phyloP scores from a whole-genome alignment of 2,888 invertebrate species.

The Euplagia quadripunctaria region DNA sequence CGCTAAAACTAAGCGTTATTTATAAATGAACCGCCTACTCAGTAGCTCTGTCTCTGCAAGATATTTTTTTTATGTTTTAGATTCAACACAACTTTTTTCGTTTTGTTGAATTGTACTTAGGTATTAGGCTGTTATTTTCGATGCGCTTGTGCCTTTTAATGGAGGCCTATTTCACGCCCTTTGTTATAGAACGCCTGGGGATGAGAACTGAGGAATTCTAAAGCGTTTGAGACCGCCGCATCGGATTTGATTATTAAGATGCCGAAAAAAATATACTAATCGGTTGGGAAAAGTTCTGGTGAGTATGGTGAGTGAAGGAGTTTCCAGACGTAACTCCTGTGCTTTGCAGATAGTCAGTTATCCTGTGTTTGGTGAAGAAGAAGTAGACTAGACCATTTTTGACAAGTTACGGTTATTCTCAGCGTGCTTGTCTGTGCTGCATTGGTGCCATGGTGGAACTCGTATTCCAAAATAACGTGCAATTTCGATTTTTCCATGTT shows the following conservation, averaged over 20 bases:
- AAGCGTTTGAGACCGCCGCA: not conserved
- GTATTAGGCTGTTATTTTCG: too few relatives aligned
- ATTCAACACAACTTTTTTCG: not conserved
- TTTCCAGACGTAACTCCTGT: not conserved
- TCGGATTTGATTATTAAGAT: not conserved
- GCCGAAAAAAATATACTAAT: not conserved
- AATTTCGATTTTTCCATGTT: too few relatives aligned
- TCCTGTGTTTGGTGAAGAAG: not conserved
- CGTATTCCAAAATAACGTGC: not conserved
- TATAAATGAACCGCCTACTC: not conserved
- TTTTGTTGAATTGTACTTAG: not conserved
- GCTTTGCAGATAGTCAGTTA: not conserved
- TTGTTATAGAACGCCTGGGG: not conserved
- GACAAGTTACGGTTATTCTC: not conserved
- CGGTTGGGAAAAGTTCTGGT: not conserved
- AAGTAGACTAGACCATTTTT: not conserved
- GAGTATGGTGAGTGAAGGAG: not conserved
- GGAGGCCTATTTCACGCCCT: too few relatives aligned
- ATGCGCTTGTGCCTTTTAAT: too few relatives aligned
- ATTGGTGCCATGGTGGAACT: not conserved
- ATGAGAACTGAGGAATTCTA: not conserved
- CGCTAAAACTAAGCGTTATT: not conserved
- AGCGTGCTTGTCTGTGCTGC: too few relatives aligned
- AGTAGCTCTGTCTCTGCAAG: not conserved
- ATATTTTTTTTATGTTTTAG: not conserved